Base-by-base conservation (phyloP, 2,797 vertebrate genomes). In the Macrochelys suwanniensis region DNA sequence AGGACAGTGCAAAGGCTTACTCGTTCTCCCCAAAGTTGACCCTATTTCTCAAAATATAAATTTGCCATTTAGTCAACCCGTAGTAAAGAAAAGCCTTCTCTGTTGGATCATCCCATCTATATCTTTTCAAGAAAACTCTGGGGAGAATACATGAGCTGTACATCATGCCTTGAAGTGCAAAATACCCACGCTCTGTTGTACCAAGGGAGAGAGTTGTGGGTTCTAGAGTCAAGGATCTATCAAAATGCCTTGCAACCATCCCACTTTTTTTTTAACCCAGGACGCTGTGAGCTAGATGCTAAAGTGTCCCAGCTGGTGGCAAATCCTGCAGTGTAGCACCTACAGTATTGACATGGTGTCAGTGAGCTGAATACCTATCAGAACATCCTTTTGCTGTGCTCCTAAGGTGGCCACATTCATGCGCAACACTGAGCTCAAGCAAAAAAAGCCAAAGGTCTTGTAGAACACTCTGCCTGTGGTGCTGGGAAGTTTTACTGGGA, bases 31-130 rank as follows among this genome's bases (percentile, higher is more conserved):
- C 47, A 77, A 74, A 61, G 71, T 92, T 90, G 16, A 15, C 57
- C 92, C 45, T 91, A n/a, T 84, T 31, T 19, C 77, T 50, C 68
- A 92, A 86, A 88, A 33, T 33, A 61, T 33, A 61, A 93, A 71
- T 61, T 93, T 11, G 33, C 37, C 84, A 17, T 37, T 94, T 89
- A 90, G 80, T 94, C 68, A 42, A 80, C 89, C 51, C 89, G 86
- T 93, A 84, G 68, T 47, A 88, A 87, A 83, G 78, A 84, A 26
- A 82, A 94, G 86, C 76, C 42, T 91, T 82, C n/a, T 89, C 42
- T 86, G 59, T 26, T 33, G 74, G 92, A 68, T 89, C 74, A 56
- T 84, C 61, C 71, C 92, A 85, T 68, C 76, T 68, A 54, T 33
- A 78, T 89, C 7, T 56, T 82, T 59, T 89, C 84, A 80, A 47